Base-by-base conservation (phyloP, 1,140 invertebrate species). In the Mactra quadrangularis region DNA sequence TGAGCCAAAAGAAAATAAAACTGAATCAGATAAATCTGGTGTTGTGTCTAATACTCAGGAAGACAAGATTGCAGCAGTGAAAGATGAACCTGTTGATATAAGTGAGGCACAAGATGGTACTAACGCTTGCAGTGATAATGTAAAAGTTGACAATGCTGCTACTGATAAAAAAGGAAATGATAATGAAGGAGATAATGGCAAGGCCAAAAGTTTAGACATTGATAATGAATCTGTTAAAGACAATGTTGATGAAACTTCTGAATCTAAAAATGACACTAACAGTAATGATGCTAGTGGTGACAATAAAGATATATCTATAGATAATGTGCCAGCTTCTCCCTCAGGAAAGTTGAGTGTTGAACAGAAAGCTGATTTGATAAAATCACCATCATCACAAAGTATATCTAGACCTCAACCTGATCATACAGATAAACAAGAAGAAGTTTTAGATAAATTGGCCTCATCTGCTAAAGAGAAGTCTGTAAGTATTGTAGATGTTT, bases 361-460 rank as follows among this genome's bases (percentile, higher is more conserved):
- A 66, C 17, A 70, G 29, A 81, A 81, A 50, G 71, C 60, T 25
- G 25, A 38, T 29, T 35, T 82, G 59, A 52, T 82, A 45, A 82
- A 64, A 27, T 74, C 79, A 11, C 79, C 79, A 19, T 82, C 79
- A 22, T 82, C 79, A 38, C 79, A 82, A 27, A 75, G 60, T 27
- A 82, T 82, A n/a, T 35, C 59, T 19, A 72, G 79, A 55, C 70
- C 70, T 17, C 29, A 45, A n/a, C 79, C 55, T 31, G 79, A 82
- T 31, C 71, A 74, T 52, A 62, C 79, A 57, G 59, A 82, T 1
- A 52, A 64, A 55, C 38, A 82, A 52, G 77, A 75, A 27, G 74
- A 38, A n/a, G 75, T 77, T 0, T 52, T 71, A 35, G 53, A 66
- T 38, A 78, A 78, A 62, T 55, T 82, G n/a, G 57, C 75, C 22